phyloP scores from a whole-genome alignment of 2,113 vertebrate species.

The Chrysochloris asiatica region DNA sequence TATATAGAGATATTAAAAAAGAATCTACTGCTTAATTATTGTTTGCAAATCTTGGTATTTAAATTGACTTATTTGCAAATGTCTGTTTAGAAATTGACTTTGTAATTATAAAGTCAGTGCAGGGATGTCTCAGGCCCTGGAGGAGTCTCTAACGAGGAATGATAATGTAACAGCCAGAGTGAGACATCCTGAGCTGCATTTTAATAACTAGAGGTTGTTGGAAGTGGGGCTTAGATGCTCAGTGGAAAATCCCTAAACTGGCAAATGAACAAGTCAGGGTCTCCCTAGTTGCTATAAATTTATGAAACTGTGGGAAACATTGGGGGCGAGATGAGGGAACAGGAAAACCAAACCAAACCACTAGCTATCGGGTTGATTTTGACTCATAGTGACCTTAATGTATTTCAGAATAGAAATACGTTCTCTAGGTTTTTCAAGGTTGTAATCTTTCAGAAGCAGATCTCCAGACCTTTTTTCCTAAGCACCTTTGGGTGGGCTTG shows the following conservation, averaged over 20 bases:
- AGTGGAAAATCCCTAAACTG: conserved; percentile 70
- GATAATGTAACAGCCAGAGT: conserved; percentile 87
- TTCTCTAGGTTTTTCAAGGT: not conserved
- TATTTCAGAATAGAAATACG: not conserved
- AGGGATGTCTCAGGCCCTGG: conserved; percentile 86
- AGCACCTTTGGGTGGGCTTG: not conserved
- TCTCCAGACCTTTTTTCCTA: not conserved
- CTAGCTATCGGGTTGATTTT: not conserved
- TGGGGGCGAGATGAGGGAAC: conserved; percentile 42
- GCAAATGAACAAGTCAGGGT: conserved; percentile 46
- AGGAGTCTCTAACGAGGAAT: conserved; percentile 89
- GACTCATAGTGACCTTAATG: not conserved
- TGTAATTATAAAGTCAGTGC: conserved; percentile 88
- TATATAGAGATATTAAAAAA: conserved; percentile 88
- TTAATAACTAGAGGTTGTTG: conserved; percentile 83
- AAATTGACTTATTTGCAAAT: conserved; percentile 91
- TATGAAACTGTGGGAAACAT: not conserved
- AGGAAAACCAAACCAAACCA: not conserved
- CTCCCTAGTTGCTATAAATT: conserved; percentile 10
- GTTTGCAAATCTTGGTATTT: conserved; percentile 89
- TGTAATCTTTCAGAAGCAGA: not conserved
- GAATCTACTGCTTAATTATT: conserved; percentile 90
- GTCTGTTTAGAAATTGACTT: conserved; percentile 91
- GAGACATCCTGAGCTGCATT: conserved; percentile 86
- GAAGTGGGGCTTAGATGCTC: conserved; percentile 51